These are phyloP conservation scores for Panorpa germanica DNA, from an alignment of 2,888 invertebrate species.

Conservation along the genomic window DNA sequence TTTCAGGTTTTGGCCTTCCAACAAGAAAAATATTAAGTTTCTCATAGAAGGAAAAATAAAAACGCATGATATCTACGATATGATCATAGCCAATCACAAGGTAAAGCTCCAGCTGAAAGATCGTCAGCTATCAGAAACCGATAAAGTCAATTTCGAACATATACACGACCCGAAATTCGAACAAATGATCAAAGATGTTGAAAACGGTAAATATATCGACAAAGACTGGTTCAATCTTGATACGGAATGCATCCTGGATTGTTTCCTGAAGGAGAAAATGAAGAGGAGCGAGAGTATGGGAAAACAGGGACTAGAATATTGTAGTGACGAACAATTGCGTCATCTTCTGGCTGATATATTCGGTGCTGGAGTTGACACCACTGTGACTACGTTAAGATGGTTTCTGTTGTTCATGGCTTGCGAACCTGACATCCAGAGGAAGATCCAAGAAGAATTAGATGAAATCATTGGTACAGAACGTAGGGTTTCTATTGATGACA, in stretches of 20 bases:
- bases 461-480: conserved; percentile 13
- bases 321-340: conserved; percentile 45
- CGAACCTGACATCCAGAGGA: conserved; percentile 38
- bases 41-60: conserved; percentile 48
- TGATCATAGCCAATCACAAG: conserved; percentile 38
- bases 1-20: conserved; percentile 28
- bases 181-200: conserved; percentile 27
- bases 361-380: conserved; percentile 74
- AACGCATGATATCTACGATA: conserved; percentile 52
- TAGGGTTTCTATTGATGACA: conserved; percentile 28
- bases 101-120: conserved; percentile 16
- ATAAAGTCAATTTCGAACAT: conserved; percentile 20
- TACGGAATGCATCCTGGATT: conserved; percentile 39
- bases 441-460: conserved; percentile 35
- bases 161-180: conserved; percentile 24
- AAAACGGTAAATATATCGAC: conserved; percentile 23
- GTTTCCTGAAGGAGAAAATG: conserved; percentile 39
- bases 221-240: conserved; percentile 26
- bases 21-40: conserved; percentile 39
- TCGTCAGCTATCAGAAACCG: conserved; percentile 20
- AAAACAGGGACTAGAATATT: conserved; percentile 28
- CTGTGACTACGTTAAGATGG: conserved; percentile 64
- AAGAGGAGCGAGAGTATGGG: conserved; percentile 25
- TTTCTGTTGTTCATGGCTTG: conserved; percentile 58
- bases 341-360: conserved; percentile 66